Conservation (phyloP, 2,888 invertebrate genomes). For the Sminthurinus aureus region DNA sequence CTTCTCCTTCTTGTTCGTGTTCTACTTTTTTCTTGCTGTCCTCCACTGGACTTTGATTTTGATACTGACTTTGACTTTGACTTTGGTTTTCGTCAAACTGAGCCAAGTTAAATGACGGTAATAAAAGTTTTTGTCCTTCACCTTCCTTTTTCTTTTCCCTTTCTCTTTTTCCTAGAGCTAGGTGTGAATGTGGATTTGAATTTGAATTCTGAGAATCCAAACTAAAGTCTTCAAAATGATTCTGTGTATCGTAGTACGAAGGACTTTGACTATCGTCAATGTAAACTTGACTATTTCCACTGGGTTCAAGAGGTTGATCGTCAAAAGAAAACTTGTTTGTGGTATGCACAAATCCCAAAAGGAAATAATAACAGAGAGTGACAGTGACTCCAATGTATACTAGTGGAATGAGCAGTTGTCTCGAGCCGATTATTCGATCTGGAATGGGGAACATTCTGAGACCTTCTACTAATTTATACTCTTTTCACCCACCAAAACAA, state of each 20-base stretch:
- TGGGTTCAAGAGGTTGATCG: too few relatives aligned
- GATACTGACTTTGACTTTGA: neutral
- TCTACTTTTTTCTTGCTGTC: neutral
- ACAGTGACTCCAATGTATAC: slow-evolving; percentile 53
- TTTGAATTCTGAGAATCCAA: neutral
- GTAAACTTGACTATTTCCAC: too few relatives aligned
- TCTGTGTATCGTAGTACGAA: too few relatives aligned
- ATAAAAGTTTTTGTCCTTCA: neutral
- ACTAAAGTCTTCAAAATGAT: neutral
- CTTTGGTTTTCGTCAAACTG: too few relatives aligned
- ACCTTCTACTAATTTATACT: slow-evolving; percentile 10
- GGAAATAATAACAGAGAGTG: slow-evolving; percentile 55
- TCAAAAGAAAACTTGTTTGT: neutral
- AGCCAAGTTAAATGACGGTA: neutral
- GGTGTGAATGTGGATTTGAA: neutral
- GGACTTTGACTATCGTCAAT: neutral
- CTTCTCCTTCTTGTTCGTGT: neutral
- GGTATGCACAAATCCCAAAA: slow-evolving; percentile 45
- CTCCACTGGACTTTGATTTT: neutral
- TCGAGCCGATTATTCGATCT: slow-evolving; percentile 56
- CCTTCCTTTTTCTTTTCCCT: neutral
- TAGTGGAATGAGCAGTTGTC: slow-evolving; percentile 52
- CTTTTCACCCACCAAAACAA: neutral
- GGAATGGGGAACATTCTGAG: slow-evolving; percentile 58
- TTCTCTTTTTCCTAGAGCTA: neutral